Base-by-base conservation (phyloP, 2,888 invertebrate species). In the Chouioia cunea region DNA sequence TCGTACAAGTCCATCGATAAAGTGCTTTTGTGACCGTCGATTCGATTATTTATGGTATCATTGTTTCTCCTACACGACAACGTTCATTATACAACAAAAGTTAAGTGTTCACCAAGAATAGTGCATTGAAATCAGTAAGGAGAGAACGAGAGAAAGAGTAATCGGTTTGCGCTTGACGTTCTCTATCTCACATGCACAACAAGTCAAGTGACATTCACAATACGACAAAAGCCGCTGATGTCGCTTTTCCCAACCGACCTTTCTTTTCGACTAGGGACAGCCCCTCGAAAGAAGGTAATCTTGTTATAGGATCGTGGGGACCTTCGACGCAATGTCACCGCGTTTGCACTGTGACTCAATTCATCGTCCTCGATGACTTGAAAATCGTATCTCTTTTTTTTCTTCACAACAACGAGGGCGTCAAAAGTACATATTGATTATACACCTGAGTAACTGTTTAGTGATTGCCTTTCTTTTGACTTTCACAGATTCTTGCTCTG, bases 291-390 rank as follows among this genome's bases (percentile, higher is more conserved):
- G 16, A 58, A 76, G 76, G 75, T 82, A 81, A 81, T 82, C 81
- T 79, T 77, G 77, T 82, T 82, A 27, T 27, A 79, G 76, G 77
- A 70, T 71, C 76, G 77, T 76, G 77, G 76, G 75, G 74, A 77
- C 76, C 77, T 75, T 75, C 76, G 77, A 79, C 76, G 74, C 75
- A 76, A 79, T 79, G 81, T 81, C 81, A 80, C 76, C 74, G 75
- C 27, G n/a, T n/a, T 27, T 50, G 56, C 22, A 10, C 36, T 52
- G 18, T n/a, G 48, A 60, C 73, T 71, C 52, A 59, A 76, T 74
- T 75, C n/a, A n/a, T 27, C 63, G 69, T 59, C 68, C 71, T 60
- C 70, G 71, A 70, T 76, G 73, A 73, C 66, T 76, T 54, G 71
- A 63, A 71, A 73, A 65, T 69, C 54, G 54, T 44, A 3, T 27